Percentiles rank a stretch among this genome's conserved stretches.
Evolutionary conservation across 2,113 vertebrate genomes (phyloP).

Genomic region (Platycercus adscitus): DNA sequence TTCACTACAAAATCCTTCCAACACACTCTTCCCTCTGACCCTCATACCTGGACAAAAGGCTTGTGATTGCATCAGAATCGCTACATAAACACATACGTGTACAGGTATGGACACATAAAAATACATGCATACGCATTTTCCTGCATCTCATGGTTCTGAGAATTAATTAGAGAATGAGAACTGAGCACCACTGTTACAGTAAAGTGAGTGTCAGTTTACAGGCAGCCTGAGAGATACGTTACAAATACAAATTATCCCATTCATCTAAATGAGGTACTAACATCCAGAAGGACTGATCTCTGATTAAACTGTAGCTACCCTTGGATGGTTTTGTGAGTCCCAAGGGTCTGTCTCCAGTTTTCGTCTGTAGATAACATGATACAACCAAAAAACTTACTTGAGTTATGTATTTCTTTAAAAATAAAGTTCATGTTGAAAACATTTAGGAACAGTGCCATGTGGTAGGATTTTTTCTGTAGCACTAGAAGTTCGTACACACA

Average conservation of each 20-base stretch:
- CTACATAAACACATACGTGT: fast-evolving
- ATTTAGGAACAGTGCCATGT: background rate
- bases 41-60: background rate
- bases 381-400: background rate
- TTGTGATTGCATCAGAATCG: background rate
- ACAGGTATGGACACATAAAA: fast-evolving
- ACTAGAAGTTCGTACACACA: background rate
- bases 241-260: background rate
- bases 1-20: background rate
- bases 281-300: background rate
- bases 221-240: background rate
- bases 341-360: background rate
- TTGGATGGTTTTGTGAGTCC: background rate
- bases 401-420: background rate
- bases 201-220: background rate
- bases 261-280: background rate
- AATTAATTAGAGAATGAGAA: background rate
- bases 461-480: background rate
- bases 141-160: background rate
- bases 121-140: background rate
- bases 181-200: background rate
- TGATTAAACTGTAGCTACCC: background rate
- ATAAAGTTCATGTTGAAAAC: background rate
- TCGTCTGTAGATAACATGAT: background rate
- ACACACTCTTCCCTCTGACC: background rate